Evolutionary conservation across 1,140 invertebrate species (phyloP).

Genomic region (Teleogryllus occipitalis): DNA sequence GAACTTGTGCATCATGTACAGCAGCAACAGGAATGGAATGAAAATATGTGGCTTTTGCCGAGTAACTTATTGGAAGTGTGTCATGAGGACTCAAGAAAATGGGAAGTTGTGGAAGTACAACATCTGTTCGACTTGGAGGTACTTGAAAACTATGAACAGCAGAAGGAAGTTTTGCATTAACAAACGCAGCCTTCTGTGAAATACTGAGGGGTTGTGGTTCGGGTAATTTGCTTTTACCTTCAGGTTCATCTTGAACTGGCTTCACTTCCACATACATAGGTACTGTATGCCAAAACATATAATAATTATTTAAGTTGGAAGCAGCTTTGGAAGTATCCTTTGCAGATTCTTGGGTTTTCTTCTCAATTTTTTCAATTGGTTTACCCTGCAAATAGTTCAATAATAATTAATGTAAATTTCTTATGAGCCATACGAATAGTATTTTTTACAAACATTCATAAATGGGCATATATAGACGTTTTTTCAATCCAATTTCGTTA

Average conservation of each 20-base stretch:
- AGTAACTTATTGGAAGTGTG: conserved; percentile 8
- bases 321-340: too few species aligned
- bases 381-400: not conserved
- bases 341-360: not conserved
- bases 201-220: not conserved
- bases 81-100: not conserved
- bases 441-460: too few species aligned
- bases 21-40: conserved; percentile 30
- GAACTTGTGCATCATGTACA: conserved; percentile 30
- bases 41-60: conserved; percentile 22
- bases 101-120: not conserved
- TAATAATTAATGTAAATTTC: not conserved
- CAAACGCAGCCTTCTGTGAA: not conserved
- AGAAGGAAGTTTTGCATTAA: not conserved
- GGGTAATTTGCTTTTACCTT: not conserved
- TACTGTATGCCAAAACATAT: conserved; percentile 22
- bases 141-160: not conserved
- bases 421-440: too few species aligned
- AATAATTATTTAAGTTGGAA: not conserved
- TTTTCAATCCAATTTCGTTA: too few species aligned
- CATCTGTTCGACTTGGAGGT: not conserved
- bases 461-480: too few species aligned
- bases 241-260: not conserved
- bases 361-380: not conserved
- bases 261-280: conserved; percentile 17